Percentiles rank a stretch among this genome's conserved stretches.
Evolutionary conservation across 2,888 invertebrate species (phyloP).

Genomic region (Smittia sp.): DNA sequence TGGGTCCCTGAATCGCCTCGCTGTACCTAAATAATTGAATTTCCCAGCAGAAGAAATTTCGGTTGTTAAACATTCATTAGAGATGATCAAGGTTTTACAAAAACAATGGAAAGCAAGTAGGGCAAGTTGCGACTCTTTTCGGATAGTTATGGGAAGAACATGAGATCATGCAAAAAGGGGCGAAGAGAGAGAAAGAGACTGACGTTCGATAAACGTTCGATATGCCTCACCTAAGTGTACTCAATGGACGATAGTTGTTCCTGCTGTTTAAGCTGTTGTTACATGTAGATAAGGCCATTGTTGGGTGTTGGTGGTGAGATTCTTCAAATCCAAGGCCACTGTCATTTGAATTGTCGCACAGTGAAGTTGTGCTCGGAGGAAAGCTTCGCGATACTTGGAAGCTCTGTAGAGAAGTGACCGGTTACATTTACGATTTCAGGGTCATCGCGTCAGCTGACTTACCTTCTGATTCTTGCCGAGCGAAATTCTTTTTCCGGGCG

Average conservation of each 20-base stretch:
- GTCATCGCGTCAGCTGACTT: not conserved
- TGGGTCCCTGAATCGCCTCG: not conserved
- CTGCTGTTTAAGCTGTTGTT: constrained; percentile 17
- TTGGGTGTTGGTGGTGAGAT: constrained; percentile 49
- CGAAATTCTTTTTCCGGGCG: constrained; percentile 23
- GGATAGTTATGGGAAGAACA: not conserved
- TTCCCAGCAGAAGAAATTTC: too few species aligned
- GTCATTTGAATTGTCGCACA: constrained; percentile 85
- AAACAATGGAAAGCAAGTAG: too few species aligned
- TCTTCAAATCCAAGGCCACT: constrained; percentile 83
- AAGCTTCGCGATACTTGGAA: constrained; percentile 43
- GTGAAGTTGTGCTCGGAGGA: constrained; percentile 55
- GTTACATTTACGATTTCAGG: not conserved
- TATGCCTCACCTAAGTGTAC: constrained; percentile 19
- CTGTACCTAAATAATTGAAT: not conserved
- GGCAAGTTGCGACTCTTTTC: not conserved
- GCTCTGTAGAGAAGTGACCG: too few species aligned
- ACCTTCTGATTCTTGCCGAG: constrained; percentile 33
- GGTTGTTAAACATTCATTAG: too few species aligned
- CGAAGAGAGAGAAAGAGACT: not conserved
- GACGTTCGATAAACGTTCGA: not conserved
- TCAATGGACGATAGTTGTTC: constrained; percentile 35
- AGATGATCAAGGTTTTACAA: too few species aligned
- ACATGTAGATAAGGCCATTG: constrained; percentile 15
- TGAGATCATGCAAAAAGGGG: not conserved